phyloP scores from a whole-genome alignment of 2,888 invertebrate species.

The Diadegma fenestrale region DNA sequence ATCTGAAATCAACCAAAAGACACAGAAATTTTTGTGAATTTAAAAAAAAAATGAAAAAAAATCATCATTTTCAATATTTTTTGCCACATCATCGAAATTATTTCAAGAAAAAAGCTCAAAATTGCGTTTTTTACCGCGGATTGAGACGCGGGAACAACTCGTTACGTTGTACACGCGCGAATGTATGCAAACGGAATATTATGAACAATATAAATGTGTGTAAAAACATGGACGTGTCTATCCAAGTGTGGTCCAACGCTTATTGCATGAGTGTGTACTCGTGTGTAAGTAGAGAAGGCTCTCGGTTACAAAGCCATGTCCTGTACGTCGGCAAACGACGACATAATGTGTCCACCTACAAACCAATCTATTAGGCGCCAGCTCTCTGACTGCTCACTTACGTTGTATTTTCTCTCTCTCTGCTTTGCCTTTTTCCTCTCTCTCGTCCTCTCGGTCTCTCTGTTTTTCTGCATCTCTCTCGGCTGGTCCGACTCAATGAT shows the following conservation, averaged over 20 bases:
- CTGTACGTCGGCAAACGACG: slow-evolving; percentile 72
- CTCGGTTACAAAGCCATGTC: slow-evolving; percentile 56
- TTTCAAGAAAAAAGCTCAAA: too few relatives aligned
- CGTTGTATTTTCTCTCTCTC: slow-evolving; percentile 72
- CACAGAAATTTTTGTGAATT: too few relatives aligned
- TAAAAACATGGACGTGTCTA: neutral
- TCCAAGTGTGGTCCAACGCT: neutral
- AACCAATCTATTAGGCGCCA: slow-evolving; percentile 85
- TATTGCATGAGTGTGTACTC: slow-evolving; percentile 15
- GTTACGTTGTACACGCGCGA: slow-evolving; percentile 27
- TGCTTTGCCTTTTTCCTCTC: slow-evolving; percentile 10
- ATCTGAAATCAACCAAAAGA: too few relatives aligned
- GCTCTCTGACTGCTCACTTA: slow-evolving; percentile 85
- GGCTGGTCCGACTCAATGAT: neutral
- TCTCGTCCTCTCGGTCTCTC: slow-evolving; percentile 26
- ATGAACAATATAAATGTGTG: slow-evolving; percentile 8
- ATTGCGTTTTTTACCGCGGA: too few relatives aligned
- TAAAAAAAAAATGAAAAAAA: too few relatives aligned
- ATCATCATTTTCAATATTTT: too few relatives aligned
- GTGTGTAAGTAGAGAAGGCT: slow-evolving; percentile 62
- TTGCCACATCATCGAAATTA: too few relatives aligned
- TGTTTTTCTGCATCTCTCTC: slow-evolving; percentile 6
- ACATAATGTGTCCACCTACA: slow-evolving; percentile 85
- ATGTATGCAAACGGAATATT: neutral
- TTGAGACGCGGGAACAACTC: too few relatives aligned